Base-by-base conservation (phyloP, 2,888 invertebrate species). In the Hololepta plana region DNA sequence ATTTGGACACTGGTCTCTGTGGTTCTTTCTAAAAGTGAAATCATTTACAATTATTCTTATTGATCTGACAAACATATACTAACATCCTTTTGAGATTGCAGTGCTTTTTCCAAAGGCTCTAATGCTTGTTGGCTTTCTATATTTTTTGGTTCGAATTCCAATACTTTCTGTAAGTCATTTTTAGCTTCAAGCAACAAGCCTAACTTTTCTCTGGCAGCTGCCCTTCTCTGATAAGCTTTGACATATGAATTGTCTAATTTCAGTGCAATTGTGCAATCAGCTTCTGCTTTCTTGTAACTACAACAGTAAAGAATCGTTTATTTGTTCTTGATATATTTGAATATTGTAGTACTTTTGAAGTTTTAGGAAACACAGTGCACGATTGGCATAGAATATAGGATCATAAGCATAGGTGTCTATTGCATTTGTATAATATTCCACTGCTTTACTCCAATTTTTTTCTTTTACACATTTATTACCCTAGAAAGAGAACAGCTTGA, bases 331-430 rank as follows among this genome's bases (percentile, higher is more conserved):
- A n/a, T 17, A 7, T 17, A n/a, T 17, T 7, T n/a, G n/a, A 7
- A 17, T 17, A 17, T 7, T 17, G n/a, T n/a, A n/a, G 17, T 57
- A 87, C 82, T 72, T 71, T 35, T 79, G 67, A 38, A 72, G 64
- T 53, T 84, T 88, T 6, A 91, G 58, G 35, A 76, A 68, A 40
- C 91, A 91, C 27, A 90, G 62, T 2, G 85, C 90, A 38, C 93
- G 63, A 51, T 93, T 93, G 1, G 85, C 82, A 43, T 68, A 85
- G 46, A 79, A 80, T 8, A 82, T 63, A 2, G 88, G 69, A 49
- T 85, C 72, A 47, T 70, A 66, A 5, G 74, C 65, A 41, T 81
- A 82, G 29, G 75, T 53, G 31, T 79, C 72, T 19, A 96, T 88
- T 0, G 95, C 95, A 46, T 75, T 68, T 20, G 72, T 74, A 49